These are phyloP conservation scores for Poeciliopsis prolifica DNA, from an alignment of 2,113 vertebrate species.

Conservation along the genomic window DNA sequence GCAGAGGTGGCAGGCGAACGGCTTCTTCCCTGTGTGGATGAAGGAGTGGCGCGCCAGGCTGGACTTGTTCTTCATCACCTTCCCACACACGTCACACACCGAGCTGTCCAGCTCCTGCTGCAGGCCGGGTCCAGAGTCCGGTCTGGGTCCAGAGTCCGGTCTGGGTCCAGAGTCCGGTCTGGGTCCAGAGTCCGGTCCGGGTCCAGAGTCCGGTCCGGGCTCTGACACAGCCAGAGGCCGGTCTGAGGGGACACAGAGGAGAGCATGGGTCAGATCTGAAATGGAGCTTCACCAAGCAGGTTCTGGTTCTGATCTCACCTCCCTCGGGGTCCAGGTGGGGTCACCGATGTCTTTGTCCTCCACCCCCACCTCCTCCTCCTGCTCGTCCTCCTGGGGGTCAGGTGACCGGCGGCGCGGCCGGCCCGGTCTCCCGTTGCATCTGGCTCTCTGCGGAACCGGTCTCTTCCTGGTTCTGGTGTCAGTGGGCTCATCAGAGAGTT, in stretches of 20 bases:
- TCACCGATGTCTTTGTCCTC: conserved; percentile 30
- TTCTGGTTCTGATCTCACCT: conserved; percentile 29
- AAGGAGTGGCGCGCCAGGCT: conserved; percentile 69
- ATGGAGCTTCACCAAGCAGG: too few species aligned
- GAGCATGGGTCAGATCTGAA: neutral
- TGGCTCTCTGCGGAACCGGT: neutral
- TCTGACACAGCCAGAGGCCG: neutral
- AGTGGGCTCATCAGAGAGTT: conserved; percentile 11
- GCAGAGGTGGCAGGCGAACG: conserved; percentile 62
- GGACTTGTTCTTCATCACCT: conserved; percentile 72
- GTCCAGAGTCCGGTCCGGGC: too few species aligned
- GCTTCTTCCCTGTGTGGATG: conserved; percentile 71
- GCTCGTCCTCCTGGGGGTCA: neutral
- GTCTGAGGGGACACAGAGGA: neutral
- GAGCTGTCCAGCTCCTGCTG: conserved; percentile 34
- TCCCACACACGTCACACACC: conserved; percentile 64
- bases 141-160: too few species aligned
- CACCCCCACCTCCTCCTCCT: neutral
- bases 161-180: conserved; percentile 39
- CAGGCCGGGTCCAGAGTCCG: neutral
- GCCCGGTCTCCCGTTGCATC: rapidly evolving
- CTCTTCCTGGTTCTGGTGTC: conserved; percentile 20
- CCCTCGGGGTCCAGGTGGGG: conserved; percentile 44
- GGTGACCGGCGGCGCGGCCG: rapidly evolving
- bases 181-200: too few species aligned